These are phyloP conservation scores for Crotalus horridus DNA, from an alignment of 2,113 vertebrate species.

Conservation along the genomic window DNA sequence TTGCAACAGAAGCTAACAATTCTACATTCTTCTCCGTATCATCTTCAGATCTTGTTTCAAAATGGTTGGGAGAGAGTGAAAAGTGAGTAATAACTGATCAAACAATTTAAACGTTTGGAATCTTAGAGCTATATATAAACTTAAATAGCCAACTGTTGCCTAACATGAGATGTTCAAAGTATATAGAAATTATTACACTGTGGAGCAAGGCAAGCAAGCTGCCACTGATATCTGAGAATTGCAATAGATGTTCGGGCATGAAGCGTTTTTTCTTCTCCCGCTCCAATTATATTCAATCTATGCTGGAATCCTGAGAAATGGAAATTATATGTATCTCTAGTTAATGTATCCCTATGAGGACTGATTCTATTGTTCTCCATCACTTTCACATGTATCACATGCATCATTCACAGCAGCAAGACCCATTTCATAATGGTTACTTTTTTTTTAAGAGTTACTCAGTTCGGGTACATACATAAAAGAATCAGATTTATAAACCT, in stretches of 20 bases:
- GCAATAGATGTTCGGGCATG: not conserved
- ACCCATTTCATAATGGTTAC: not conserved
- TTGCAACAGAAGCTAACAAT: slow-evolving; percentile 97
- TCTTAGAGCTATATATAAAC: not conserved
- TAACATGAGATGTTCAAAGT: not conserved
- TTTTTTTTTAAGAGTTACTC: not conserved
- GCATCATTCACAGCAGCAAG: not conserved
- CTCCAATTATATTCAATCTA: not conserved
- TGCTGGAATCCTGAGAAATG: not conserved
- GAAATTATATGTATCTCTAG: not conserved
- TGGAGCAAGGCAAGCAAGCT: not conserved
- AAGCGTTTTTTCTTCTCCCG: not conserved
- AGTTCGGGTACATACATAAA: not conserved
- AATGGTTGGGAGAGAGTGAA: slow-evolving; percentile 99
- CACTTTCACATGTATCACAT: not conserved
- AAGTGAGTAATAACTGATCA: slow-evolving; percentile 77
- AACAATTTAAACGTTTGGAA: not conserved
- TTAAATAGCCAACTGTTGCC: not conserved
- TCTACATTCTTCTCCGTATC: slow-evolving; percentile 97
- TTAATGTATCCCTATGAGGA: not conserved
- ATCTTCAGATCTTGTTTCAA: slow-evolving; percentile 95
- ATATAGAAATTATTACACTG: not conserved
- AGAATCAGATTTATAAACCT: not conserved
- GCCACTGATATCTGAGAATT: not conserved
- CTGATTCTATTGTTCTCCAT: not conserved